These are phyloP conservation scores for Oceanites oceanicus DNA, from an alignment of 2,113 vertebrate genomes.

Conservation along the genomic window DNA sequence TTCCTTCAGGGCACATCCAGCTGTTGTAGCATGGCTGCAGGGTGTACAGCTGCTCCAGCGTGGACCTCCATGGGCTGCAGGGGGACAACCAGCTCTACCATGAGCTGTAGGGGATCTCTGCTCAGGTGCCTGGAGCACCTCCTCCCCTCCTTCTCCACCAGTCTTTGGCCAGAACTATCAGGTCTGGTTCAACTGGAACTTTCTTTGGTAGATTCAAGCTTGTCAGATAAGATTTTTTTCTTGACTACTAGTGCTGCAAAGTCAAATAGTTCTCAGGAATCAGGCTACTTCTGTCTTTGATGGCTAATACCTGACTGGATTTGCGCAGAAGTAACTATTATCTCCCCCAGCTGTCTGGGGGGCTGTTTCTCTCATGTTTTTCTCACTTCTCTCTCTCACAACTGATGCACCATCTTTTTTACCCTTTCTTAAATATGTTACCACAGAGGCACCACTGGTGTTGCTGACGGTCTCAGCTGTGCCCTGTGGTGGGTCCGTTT, in stretches of 20 bases:
- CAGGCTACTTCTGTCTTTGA: no score
- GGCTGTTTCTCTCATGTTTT: not conserved
- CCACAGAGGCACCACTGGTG: not conserved
- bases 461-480: not conserved
- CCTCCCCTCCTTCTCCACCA: not conserved
- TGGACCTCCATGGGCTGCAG: not conserved
- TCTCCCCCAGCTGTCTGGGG: not conserved
- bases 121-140: not conserved
- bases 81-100: not conserved
- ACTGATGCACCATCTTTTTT: accelerated
- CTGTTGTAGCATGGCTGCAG: not conserved
- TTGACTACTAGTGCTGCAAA: no score
- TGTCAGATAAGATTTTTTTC: no score
- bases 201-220: no score
- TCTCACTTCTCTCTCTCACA: not conserved
- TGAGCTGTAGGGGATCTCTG: not conserved
- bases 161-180: no score
- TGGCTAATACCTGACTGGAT: no score
- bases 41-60: not conserved
- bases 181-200: no score
- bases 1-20: not conserved
- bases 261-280: no score
- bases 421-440: not conserved
- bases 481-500: not conserved
- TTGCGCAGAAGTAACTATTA: no score